These are phyloP conservation scores for Liparis tanakae DNA, from an alignment of 2,797 vertebrate species.

Conservation along the genomic window DNA sequence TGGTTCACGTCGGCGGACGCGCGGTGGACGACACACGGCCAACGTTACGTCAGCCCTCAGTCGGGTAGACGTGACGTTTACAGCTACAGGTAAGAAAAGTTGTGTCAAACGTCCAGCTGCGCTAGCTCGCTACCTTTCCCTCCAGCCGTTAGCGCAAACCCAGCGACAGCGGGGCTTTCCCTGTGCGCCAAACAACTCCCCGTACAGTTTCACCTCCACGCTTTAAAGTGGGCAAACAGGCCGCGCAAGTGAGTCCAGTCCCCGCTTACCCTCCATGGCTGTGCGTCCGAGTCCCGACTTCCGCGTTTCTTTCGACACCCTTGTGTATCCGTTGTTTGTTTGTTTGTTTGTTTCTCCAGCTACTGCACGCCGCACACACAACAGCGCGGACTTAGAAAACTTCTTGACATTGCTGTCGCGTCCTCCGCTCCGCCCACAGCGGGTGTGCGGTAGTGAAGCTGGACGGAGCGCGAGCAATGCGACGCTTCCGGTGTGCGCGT, in stretches of 20 bases:
- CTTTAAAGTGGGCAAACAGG: not conserved
- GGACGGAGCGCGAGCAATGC: accelerated
- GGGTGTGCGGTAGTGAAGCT: slow-evolving; percentile 33
- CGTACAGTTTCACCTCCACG: slow-evolving; percentile 47
- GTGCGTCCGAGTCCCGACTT: slow-evolving; percentile 44
- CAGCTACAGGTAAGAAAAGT: not conserved
- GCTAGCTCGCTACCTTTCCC: slow-evolving; percentile 31
- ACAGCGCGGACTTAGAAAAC: slow-evolving; percentile 32
- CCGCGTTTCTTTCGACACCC: slow-evolving; percentile 4
- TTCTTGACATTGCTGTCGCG: slow-evolving; percentile 60
- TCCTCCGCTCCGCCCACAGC: slow-evolving; percentile 57
- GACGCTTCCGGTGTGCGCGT: slow-evolving; percentile 45
- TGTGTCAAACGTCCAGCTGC: not conserved
- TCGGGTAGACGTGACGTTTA: accelerated
- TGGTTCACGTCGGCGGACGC: not conserved
- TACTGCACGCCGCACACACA: slow-evolving; percentile 11
- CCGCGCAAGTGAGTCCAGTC: not conserved
- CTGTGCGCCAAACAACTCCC: slow-evolving; percentile 69
- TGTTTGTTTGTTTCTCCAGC: slow-evolving; percentile 7
- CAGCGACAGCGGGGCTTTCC: slow-evolving; percentile 73
- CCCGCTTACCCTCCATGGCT: slow-evolving; percentile 73
- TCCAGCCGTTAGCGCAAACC: slow-evolving; percentile 35
- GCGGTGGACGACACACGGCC: accelerated
- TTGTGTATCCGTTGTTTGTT: not conserved
- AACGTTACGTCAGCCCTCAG: not conserved